phyloP scores from a whole-genome alignment of 2,888 invertebrate genomes.

The Mellilla xanthometata region DNA sequence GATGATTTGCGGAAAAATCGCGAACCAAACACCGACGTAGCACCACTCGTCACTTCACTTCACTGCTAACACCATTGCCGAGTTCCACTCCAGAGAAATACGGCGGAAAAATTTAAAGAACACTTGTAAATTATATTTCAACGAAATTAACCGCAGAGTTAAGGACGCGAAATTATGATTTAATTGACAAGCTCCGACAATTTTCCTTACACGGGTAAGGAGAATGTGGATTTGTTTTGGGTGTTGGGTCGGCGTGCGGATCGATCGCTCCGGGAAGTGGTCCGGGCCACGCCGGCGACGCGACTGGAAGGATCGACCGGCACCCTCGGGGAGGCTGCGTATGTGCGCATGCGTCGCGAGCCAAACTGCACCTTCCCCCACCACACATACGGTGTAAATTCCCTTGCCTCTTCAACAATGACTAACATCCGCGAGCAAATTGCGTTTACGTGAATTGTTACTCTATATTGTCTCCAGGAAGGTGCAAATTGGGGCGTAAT shows the following conservation, averaged over 20 bases:
- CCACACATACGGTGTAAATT: slow-evolving; percentile 47
- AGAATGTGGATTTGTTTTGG: slow-evolving; percentile 66
- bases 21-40: slow-evolving; percentile 36
- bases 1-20: slow-evolving; percentile 49
- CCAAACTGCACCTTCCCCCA: slow-evolving; percentile 38
- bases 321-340: slow-evolving; percentile 80
- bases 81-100: slow-evolving; percentile 18
- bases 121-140: slow-evolving; percentile 51
- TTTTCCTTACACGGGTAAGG: slow-evolving; percentile 66
- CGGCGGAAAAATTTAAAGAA: slow-evolving; percentile 31
- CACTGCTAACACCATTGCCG: slow-evolving; percentile 18
- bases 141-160: slow-evolving; percentile 72
- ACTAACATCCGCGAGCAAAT: slow-evolving; percentile 38
- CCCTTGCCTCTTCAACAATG: slow-evolving; percentile 32
- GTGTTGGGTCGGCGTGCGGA: slow-evolving; percentile 45
- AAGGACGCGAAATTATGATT: slow-evolving; percentile 69
- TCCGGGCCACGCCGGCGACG: slow-evolving; percentile 74
- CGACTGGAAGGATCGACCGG: slow-evolving; percentile 78
- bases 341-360: slow-evolving; percentile 49
- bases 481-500: slow-evolving; percentile 38
- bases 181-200: slow-evolving; percentile 48
- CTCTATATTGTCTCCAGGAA: slow-evolving; percentile 36
- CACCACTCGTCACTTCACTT: slow-evolving; percentile 32
- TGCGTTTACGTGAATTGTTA: slow-evolving; percentile 31
- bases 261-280: slow-evolving; percentile 57